Evolutionary conservation across 2,888 invertebrate genomes (phyloP), one percentile per base, ranked within the genome.

Genomic region (Urechis unicinctus): DNA sequence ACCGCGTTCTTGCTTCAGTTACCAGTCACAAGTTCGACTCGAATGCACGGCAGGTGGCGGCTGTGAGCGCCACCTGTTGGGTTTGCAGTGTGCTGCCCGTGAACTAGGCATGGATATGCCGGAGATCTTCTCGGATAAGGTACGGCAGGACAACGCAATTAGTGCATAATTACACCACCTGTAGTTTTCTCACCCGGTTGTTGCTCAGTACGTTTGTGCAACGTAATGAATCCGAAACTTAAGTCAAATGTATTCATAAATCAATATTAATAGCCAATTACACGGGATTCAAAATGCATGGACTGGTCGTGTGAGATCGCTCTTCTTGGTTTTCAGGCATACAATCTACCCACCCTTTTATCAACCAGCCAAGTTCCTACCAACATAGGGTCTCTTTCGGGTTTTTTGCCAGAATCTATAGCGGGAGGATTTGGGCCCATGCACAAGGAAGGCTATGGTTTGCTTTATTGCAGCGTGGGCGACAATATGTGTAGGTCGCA

Each of bases 51-150:
- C 60, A 25, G 68, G 66, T 5, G 44, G 60, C 57, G 83, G 82
- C 24, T 78, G 83, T 57, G 83, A 84, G 69, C 70, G 83, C 3
- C 83, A 83, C 69, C 66, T 84, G 17, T 78, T 83, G 61, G 83
- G 82, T 0, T 70, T 84, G 52, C 63, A 57, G 22, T 55, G 52
- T 36, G 56, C 57, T 3, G 63, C 65, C 36, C 55, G 55, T 31
- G 68, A 68, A 48, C 47, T 68, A 26, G 62, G 65, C 25, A 57
- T 64, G 53, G 61, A 61, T 25, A 21, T 57, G 22, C 69, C 69
- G 13, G 61, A 57, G 5, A 31, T 69, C 25, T 67, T 68, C 54
- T 52, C 30, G n/a, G 62, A 65, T 29, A 62, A 64, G 62, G 65
- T 53, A 5, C 17, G 43, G 9, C 22, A 51, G 46, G 45, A 17